Evolutionary conservation across 1,140 invertebrate species (phyloP).

Genomic region (Drosophila nikananu): DNA sequence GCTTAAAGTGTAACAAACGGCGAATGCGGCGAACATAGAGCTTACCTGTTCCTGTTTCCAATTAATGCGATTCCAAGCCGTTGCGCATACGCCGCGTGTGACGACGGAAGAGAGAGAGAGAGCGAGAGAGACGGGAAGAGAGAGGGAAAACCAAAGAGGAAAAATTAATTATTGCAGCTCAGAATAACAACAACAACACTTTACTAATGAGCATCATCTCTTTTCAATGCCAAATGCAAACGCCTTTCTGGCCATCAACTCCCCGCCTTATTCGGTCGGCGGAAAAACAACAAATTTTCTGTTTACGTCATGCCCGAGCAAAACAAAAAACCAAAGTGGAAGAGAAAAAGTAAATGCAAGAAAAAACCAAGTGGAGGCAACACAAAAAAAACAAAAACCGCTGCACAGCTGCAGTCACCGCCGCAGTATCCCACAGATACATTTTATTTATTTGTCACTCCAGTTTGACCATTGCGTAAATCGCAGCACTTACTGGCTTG

Average conservation of each 20-base stretch:
- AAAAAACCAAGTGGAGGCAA: slow-evolving; percentile 4
- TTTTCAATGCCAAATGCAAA: slow-evolving; percentile 74
- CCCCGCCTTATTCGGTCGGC: slow-evolving; percentile 10
- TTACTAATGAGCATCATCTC: slow-evolving; percentile 59
- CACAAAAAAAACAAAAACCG: background rate
- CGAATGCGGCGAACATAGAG: slow-evolving; percentile 57
- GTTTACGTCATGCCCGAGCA: slow-evolving; percentile 81
- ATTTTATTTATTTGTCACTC: slow-evolving; percentile 59
- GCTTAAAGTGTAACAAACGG: slow-evolving; percentile 78
- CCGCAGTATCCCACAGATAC: slow-evolving; percentile 64
- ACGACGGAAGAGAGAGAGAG: slow-evolving; percentile 5
- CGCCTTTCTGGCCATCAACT: slow-evolving; percentile 56
- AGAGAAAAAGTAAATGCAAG: slow-evolving; percentile 16
- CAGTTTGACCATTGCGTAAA: slow-evolving; percentile 71
- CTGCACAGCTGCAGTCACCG: slow-evolving; percentile 66
- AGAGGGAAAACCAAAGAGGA: slow-evolving; percentile 28
- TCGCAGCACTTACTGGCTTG: slow-evolving; percentile 25
- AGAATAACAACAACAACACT: slow-evolving; percentile 9
- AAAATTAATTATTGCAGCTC: slow-evolving; percentile 49
- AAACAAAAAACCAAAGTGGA: slow-evolving; percentile 67
- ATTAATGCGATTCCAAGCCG: slow-evolving; percentile 36
- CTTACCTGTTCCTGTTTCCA: slow-evolving; percentile 77
- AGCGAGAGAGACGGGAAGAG: slow-evolving; percentile 13
- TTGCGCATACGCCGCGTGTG: slow-evolving; percentile 55
- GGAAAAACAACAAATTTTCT: slow-evolving; percentile 58